Evolutionary conservation across 2,888 invertebrate genomes (phyloP), one percentile per base, ranked within the genome.

Genomic region (Troilus luridus): DNA sequence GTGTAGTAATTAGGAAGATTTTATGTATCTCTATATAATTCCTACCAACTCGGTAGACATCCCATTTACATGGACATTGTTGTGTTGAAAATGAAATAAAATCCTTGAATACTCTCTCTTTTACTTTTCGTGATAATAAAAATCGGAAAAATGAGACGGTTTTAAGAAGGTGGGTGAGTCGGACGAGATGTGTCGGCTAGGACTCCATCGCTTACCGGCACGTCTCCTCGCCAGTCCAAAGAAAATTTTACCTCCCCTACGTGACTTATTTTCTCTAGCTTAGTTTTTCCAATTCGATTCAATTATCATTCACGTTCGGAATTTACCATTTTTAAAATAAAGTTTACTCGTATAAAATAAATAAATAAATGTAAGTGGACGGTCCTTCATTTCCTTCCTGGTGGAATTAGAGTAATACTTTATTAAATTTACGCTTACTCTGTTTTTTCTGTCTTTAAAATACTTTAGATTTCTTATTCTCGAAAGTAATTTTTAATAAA

Each of bases 221-320:
- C 81, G 81, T 81, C 54, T 54, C 81, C 7, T 81, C 81, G 10
- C 54, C 9, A 81, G 54, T 81, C 8, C 21, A 81, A 56, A 81
- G 81, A 81, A 81, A 81, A 81, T 81, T 81, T 54, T 54, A 19
- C 81, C 81, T 19, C 21, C 10, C 54, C 54, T 81, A 81, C 81
- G 54, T 81, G 81, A 81, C 54, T 81, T 41, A 81, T 81, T 81
- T 81, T 81, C 54, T 21, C 2, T 54, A 81, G 81, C 10, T 81
- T n/a, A 81, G 21, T 81, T 81, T 19, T 54, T 54, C 81, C 56
- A 21, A 81, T 54, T 54, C 19, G 12, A 81, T 81, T 81, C 81
- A 81, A 21, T 56, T 10, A 54, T 81, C 12, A 67, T 67, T 24
- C 24, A 67, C 9, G 11, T 12, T 67, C 14, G 10, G 11, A n/a